Evolutionary conservation across 2,888 invertebrate species (phyloP), one percentile per base, ranked within the genome.

Genomic region (Drosophila crucigera): DNA sequence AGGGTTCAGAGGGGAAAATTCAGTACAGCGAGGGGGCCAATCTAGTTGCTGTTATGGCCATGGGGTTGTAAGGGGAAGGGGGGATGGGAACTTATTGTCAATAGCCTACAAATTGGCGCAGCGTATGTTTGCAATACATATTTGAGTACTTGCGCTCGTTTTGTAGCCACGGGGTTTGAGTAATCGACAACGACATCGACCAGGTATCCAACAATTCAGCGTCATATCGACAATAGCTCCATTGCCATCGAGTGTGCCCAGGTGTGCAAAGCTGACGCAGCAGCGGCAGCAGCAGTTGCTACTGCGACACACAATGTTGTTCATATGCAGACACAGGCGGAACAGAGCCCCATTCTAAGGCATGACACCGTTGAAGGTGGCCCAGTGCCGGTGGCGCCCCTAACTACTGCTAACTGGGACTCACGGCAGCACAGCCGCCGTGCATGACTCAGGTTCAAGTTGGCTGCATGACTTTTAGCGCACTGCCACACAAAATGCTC

Each of bases 401-500:
- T 61, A 41, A 55, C 66, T 61, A 39, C 55, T 11, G 28, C 37
- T 55, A 39, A 56, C 56, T 39, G 39, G 54, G 54, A 55, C 74
- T 30, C 55, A 56, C 73, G 52, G 33, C 61, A 63, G 31, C 59
- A n/a, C 31, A 54, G 67, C 55, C 47, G 73, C 50, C 60, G 54
- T 70, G 90, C 89, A 90, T 90, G 89, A 90, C 89, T 90, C 89
- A 90, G 89, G 89, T 91, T 90, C 89, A 90, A 90, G 89, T 90
- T 91, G 80, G 82, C 79, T 73, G 82, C 82, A 72, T 80, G 80
- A 80, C 80, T 82, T 78, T 78, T 75, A 74, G 68, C 74, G 68
- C 78, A 65, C 77, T 87, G 80, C 80, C 88, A 84, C 80, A 86
- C 85, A 87, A 84, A 73, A 52, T n/a, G 49, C 19, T 30, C 35